A percentile compares a stretch with the other conserved stretches of the same genome.
Conservation (phyloP, 2,888 invertebrate genomes). For the Theretra japonica region DNA sequence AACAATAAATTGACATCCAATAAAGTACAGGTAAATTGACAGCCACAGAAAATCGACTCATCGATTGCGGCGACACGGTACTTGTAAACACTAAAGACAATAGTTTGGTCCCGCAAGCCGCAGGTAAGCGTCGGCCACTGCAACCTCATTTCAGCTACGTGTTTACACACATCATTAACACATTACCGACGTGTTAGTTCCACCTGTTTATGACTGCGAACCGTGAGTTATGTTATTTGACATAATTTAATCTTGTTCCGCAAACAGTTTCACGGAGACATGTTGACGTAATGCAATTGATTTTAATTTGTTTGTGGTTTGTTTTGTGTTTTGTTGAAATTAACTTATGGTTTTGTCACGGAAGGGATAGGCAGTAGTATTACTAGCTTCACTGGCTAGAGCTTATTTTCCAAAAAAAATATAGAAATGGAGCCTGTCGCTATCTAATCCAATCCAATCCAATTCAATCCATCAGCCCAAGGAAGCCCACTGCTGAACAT, state of each 20-base stretch:
- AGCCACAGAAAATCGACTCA: background rate
- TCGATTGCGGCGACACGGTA: conserved; percentile 56
- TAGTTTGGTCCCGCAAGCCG: conserved; percentile 51
- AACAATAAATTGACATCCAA: too few relatives aligned
- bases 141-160: conserved; percentile 32
- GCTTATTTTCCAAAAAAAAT: too few relatives aligned
- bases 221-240: conserved; percentile 29
- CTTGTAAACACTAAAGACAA: conserved; percentile 55
- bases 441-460: too few relatives aligned
- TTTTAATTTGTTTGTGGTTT: background rate
- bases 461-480: too few relatives aligned
- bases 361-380: too few relatives aligned
- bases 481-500: too few relatives aligned
- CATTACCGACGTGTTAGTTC: conserved; percentile 35
- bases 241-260: conserved; percentile 11
- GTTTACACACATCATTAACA: conserved; percentile 46
- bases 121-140: conserved; percentile 42
- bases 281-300: background rate
- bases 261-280: conserved; percentile 1
- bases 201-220: conserved; percentile 28
- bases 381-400: too few relatives aligned
- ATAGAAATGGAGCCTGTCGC: too few relatives aligned
- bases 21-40: background rate
- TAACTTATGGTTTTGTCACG: too few relatives aligned
- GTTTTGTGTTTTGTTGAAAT: background rate